Evolutionary conservation across 2,113 vertebrate species (phyloP), one percentile per base, ranked within the genome.

Genomic region (Hymenochirus boettgeri): DNA sequence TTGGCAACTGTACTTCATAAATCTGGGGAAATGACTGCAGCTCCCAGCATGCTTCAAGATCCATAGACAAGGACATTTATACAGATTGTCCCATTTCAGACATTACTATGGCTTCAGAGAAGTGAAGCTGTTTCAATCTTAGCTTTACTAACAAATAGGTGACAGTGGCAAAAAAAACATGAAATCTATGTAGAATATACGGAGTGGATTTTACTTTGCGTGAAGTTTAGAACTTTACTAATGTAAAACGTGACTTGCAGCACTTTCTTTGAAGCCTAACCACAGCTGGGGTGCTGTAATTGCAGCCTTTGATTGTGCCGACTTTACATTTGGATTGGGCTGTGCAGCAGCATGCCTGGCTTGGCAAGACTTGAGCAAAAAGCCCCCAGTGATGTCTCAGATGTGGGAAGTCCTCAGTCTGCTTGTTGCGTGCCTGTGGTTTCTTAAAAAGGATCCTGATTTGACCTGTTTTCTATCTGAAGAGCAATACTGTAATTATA

Each of bases 231-330:
- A 72, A 74, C 74, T 73, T 71, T 70, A 70, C 79, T 77, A 78
- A 74, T 76, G 81, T 77, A 74, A 82, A 84, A 80, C 83, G 80
- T 79, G 84, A 83, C 88, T 78, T 62, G 77, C 76, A 75, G 79
- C 69, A 70, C 80, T 77, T 79, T 79, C 89, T 96, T 93, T 95
- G 92, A 96, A 94, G 94, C 80, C 42, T 76, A 84, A 88, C 91
- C 86, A 80, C 86, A 87, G 88, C 84, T 82, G 88, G 82, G 80
- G 80, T 83, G 79, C 82, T 79, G 84, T 92, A 88, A 91, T 88
- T 90, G 89, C 88, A 73, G 73, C 72, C 89, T 93, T 90, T 92
- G 92, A 94, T 91, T 84, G 78, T 61, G 26, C 85, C 75, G 82
- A 78, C 78, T 74, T 78, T 78, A 39, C 82, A 80, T 80, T 76